Base-by-base conservation (phyloP, 2,888 invertebrate species). In the Mimumesa dahlbomi region DNA sequence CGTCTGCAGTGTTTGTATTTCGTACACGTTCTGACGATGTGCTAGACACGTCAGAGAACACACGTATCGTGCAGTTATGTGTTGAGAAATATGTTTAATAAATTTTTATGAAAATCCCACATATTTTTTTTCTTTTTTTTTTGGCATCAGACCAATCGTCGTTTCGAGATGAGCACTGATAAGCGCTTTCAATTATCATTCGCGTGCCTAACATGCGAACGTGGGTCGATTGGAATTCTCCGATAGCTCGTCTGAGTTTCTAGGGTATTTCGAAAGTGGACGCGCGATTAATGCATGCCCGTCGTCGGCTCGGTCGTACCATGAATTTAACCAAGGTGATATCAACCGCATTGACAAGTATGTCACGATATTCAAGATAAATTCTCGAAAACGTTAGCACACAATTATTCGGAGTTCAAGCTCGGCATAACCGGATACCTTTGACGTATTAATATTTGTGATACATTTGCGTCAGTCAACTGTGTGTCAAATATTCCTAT, bases 251-350 rank as follows among this genome's bases (percentile, higher is more conserved):
- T 63, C 42, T 38, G 58, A 62, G 67, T 73, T 73, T 63, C 73
- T 61, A 57, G 34, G 14, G n/a, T 36, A 59, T 68, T 73, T 73
- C 62, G 73, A 73, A 73, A 73, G 73, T 63, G 42, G 59, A 54
- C 50, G 46, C 14, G 36, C 62, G 52, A 67, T 63, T 73, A 63
- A 63, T 59, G 36, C 54, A 52, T 13, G 36, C 16, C 13, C n/a
- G 45, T 21, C n/a, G 19, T 53, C 19, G n/a, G 14, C 2, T 31
- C 7, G 22, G 6, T 13, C 46, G 22, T 16, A 46, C n/a, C 16
- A n/a, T 57, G 71, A 34, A 63, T 63, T 43, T 25, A 38, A 43
- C 36, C 52, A 22, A 63, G 22, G 13, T 21, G 43, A 14, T 52
- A 42, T 34, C 7, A 13, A 42, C 9, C 14, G 19, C 36, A 70